Conservation (phyloP, 1,140 invertebrate species). For the Leptinotarsa defecta region DNA sequence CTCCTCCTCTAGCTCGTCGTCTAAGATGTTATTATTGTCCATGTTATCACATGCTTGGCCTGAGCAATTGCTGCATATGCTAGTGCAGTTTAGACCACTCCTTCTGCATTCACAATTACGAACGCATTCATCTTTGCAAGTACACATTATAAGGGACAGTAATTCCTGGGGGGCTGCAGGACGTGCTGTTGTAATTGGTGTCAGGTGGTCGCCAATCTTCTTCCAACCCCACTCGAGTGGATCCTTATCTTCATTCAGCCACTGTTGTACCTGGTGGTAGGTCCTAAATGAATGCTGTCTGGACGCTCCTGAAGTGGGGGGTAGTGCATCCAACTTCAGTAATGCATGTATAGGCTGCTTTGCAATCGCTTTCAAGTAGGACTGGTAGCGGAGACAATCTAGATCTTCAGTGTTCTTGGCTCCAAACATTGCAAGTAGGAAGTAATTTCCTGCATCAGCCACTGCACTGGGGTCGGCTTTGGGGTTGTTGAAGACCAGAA, state of each 20-base stretch:
- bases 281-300: constrained; percentile 40
- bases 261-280: constrained; percentile 43
- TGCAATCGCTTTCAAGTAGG: constrained; percentile 13
- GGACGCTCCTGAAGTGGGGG: constrained; percentile 36
- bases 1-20: constrained; percentile 7
- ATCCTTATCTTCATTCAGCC: constrained; percentile 31
- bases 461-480: constrained; percentile 24
- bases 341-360: constrained; percentile 19
- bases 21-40: not conserved
- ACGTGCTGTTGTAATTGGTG: constrained; percentile 31
- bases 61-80: constrained; percentile 3
- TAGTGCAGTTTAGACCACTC: constrained; percentile 3
- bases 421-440: constrained; percentile 22
- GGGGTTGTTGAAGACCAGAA: constrained; percentile 20
- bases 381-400: constrained; percentile 18
- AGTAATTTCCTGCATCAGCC: constrained; percentile 15
- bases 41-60: not conserved
- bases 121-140: constrained; percentile 21
- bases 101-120: constrained; percentile 23
- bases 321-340: constrained; percentile 24
- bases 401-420: constrained; percentile 13
- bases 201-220: constrained; percentile 31
- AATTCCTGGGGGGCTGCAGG: constrained; percentile 1
- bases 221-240: constrained; percentile 39
- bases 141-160: constrained; percentile 19